Base-by-base conservation (phyloP, 2,797 vertebrate species). In the Hippocampus kuda region DNA sequence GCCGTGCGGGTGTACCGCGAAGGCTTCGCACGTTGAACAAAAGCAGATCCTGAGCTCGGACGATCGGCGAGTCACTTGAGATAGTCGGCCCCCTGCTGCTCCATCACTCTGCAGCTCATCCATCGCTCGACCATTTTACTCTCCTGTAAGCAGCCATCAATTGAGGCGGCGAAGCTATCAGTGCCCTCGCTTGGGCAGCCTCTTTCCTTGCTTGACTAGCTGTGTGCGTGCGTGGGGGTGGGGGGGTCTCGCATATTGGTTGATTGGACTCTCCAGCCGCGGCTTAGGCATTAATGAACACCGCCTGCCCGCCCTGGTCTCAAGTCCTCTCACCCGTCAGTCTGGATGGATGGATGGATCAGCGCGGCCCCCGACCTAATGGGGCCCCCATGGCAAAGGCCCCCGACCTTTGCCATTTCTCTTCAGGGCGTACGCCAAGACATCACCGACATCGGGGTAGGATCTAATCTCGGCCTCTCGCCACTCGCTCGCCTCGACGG, bases 181-280 rank as follows among this genome's bases (percentile, higher is more conserved):
- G 80, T 74, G 77, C 87, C 88, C 78, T 84, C 79, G 71, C 84
- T 81, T 57, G 75, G 75, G 71, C 79, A 15, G 73, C 80, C 80
- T 71, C 77, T 75, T 80, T 82, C 76, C 68, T 75, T 76, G 83
- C 80, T 77, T 72, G 72, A 72, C 82, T 81, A 46, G 72, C 59
- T 73, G 41, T 41, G 74, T 66, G 75, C 54, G 68, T 49, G 69
- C 54, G 68, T 56, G 72, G 73, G 73, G 67, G 73, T 70, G 70
- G 85, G 75, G 71, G 82, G 79, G 77, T 80, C 83, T 83, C 79
- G 24, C 41, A 81, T 74, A 83, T 77, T 67, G 79, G 82, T 83
- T 86, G 86, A 88, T 86, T 89, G 84, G 88, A 84, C 79, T 80
- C 83, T 74, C 79, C 80, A 83, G 78, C 72, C 71, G 75, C 80